A percentile compares a stretch with the other conserved stretches of the same genome.
phyloP scores from a whole-genome alignment of 2,797 vertebrate genomes.

The Lophius americanus region DNA sequence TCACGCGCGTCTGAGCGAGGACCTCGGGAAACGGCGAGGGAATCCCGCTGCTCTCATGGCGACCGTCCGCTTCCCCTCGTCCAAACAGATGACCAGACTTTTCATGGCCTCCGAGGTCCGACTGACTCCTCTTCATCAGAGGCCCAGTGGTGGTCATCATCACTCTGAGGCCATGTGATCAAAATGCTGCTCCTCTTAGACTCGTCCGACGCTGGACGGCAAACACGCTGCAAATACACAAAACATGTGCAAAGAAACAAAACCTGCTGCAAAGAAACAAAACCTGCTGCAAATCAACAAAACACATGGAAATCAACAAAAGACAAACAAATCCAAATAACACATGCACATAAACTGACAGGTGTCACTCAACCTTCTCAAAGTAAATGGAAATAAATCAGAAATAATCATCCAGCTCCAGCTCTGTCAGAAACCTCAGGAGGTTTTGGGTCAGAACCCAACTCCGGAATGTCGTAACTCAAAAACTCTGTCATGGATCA shows the following conservation, averaged over 20 bases:
- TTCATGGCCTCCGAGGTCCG: constrained; percentile 54
- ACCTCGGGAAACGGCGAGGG: constrained; percentile 69
- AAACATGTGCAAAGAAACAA: background rate
- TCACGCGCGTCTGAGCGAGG: constrained; percentile 46
- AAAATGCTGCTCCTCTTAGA: constrained; percentile 36
- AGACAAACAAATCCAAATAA: too few relatives aligned
- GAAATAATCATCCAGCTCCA: too few relatives aligned
- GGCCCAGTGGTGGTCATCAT: constrained; percentile 15
- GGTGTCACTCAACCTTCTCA: too few relatives aligned
- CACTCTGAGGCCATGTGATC: constrained; percentile 52
- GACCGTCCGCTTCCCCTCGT: constrained; percentile 62
- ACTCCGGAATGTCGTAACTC: too few relatives aligned
- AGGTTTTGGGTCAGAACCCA: too few relatives aligned
- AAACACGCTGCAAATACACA: constrained; percentile 9
- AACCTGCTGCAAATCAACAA: too few relatives aligned
- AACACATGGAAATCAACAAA: too few relatives aligned
- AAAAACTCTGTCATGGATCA: too few relatives aligned
- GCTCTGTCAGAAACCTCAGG: too few relatives aligned
- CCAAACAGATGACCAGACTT: constrained; percentile 66
- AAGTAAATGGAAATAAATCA: too few relatives aligned
- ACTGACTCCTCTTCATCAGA: constrained; percentile 43
- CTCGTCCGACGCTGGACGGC: constrained; percentile 29
- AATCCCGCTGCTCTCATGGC: constrained; percentile 71
- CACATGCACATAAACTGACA: too few relatives aligned
- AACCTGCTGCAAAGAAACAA: too few relatives aligned